phyloP scores from a whole-genome alignment of 2,888 invertebrate genomes.

The Autographa pulchrina region DNA sequence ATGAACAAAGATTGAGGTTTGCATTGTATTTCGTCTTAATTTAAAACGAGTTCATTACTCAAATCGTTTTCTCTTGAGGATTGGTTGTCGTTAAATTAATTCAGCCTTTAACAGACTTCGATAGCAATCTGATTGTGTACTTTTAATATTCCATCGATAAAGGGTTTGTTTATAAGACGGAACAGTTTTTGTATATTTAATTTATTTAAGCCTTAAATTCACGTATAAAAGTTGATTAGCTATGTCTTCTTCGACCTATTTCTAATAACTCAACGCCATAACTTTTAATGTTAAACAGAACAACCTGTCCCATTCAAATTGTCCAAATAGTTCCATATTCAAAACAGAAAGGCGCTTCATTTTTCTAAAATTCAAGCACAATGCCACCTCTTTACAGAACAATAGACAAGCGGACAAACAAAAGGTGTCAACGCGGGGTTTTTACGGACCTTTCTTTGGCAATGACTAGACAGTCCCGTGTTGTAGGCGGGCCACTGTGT shows the following conservation, averaged over 20 bases:
- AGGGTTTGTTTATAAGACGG: neutral
- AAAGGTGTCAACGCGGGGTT: constrained; percentile 56
- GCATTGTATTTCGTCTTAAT: constrained; percentile 1
- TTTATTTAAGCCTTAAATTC: no score
- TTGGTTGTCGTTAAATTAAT: neutral
- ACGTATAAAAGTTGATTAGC: no score
- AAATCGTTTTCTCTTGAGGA: neutral
- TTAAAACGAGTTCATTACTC: constrained; percentile 1
- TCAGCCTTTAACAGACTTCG: neutral
- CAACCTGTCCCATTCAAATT: neutral
- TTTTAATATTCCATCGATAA: neutral
- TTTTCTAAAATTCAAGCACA: constrained; percentile 50
- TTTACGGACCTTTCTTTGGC: constrained; percentile 56
- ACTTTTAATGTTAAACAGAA: neutral
- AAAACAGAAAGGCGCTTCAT: constrained; percentile 40
- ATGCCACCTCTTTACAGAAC: constrained; percentile 49
- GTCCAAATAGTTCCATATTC: constrained; percentile 22
- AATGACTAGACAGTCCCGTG: constrained; percentile 55
- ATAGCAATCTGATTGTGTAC: neutral
- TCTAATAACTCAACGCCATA: neutral
- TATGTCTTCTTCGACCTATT: neutral
- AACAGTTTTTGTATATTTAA: no score
- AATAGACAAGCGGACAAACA: constrained; percentile 54
- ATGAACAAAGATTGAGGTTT: neutral
- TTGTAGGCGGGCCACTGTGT: constrained; percentile 25